Percentiles rank a stretch among this genome's conserved stretches.
Evolutionary conservation across 92 coral and sea anemone genomes (phyloP).

Genomic region (Zoanthus sociatus): DNA sequence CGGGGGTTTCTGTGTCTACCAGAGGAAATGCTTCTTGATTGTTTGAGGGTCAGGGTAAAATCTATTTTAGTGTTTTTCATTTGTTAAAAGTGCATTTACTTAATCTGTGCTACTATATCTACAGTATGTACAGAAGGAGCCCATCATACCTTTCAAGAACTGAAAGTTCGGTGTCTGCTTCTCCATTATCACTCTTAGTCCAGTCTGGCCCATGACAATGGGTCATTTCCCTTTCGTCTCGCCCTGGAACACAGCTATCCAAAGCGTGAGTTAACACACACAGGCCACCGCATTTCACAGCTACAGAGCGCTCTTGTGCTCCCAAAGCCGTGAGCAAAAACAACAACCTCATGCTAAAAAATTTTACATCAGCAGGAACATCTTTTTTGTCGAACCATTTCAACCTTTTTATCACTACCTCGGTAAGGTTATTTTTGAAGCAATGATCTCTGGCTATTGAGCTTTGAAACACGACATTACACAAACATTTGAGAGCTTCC

Average conservation of each 20-base stretch:
- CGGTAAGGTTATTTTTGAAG: conserved; percentile 65
- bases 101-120: too few species aligned
- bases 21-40: too few species aligned
- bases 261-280: conserved; percentile 85
- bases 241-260: conserved; percentile 81
- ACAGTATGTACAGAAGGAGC: too few species aligned
- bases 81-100: too few species aligned
- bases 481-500: conserved; percentile 93
- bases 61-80: too few species aligned
- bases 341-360: conserved; percentile 90
- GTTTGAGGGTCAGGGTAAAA: too few species aligned
- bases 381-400: conserved; percentile 80
- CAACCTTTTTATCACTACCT: conserved; percentile 70
- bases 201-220: conserved; percentile 60
- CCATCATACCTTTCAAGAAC: conserved; percentile 63
- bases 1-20: too few species aligned
- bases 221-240: conserved; percentile 74
- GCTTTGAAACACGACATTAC: conserved; percentile 93
- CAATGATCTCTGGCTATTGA: conserved; percentile 78
- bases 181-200: conserved; percentile 75
- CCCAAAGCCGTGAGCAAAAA: conserved; percentile 93
- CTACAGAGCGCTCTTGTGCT: conserved; percentile 73
- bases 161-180: conserved; percentile 59
- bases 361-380: conserved; percentile 73
- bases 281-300: conserved; percentile 70